phyloP scores from a whole-genome alignment of 2,113 vertebrate genomes.

The Thermophis baileyi region DNA sequence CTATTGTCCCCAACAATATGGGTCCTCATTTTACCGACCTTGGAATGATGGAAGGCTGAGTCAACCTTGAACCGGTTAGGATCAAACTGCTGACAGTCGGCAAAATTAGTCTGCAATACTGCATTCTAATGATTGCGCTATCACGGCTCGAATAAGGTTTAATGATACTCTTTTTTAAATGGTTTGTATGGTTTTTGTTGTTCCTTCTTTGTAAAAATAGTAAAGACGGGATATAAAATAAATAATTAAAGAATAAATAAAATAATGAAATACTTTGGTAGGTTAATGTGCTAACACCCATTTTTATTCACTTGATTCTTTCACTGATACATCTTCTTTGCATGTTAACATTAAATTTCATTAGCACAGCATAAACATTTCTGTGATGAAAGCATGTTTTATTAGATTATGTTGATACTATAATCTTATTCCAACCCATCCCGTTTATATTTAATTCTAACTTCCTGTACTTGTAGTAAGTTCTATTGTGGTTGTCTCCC shows the following conservation, averaged over 20 bases:
- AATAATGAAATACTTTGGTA: neutral
- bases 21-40: no score
- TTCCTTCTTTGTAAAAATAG: neutral
- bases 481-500: neutral
- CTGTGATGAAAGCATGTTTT: conserved; percentile 36
- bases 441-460: neutral
- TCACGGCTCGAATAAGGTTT: no score
- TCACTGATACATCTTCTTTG: no score
- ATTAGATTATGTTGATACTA: neutral
- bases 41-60: no score
- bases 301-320: neutral
- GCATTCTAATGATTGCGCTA: no score
- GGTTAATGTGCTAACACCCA: neutral
- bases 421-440: neutral
- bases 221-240: neutral
- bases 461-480: neutral
- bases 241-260: neutral
- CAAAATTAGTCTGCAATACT: no score
- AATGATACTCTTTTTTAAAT: no score
- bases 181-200: no score
- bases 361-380: conserved; percentile 25
- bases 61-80: no score
- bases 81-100: no score
- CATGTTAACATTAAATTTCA: neutral
- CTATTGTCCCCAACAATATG: no score